Percentiles rank a stretch among this genome's conserved stretches.
phyloP scores from a whole-genome alignment of 2,113 vertebrate genomes.

The Danionella cerebrum region DNA sequence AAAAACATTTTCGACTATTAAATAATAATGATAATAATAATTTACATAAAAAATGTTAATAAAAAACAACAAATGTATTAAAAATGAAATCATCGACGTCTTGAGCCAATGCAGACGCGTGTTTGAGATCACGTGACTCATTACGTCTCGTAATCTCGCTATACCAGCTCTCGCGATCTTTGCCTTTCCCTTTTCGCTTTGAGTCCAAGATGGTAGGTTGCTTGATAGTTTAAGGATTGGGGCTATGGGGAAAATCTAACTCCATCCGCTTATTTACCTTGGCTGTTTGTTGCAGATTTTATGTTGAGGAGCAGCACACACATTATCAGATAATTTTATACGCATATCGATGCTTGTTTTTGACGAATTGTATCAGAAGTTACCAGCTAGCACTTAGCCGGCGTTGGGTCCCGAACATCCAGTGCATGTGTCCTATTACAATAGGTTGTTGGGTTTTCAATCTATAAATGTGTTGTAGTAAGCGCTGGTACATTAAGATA shows the following conservation, averaged over 20 bases:
- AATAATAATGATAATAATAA: no score
- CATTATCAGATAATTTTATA: neutral
- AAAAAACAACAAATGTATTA: no score
- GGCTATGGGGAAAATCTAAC: conserved; percentile 44
- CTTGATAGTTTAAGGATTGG: neutral
- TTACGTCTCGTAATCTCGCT: conserved; percentile 36
- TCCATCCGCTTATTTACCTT: conserved; percentile 49
- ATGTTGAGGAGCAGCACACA: neutral
- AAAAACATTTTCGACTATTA: no score
- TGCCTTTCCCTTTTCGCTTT: conserved; percentile 69
- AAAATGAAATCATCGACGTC: no score
- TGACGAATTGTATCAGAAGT: no score
- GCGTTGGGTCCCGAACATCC: no score
- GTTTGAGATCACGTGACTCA: conserved; percentile 22
- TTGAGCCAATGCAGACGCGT: conserved; percentile 3
- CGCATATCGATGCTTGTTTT: neutral
- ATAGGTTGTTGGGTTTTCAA: no score
- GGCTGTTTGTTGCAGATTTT: neutral
- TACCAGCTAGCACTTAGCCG: no score
- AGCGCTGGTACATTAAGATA: no score
- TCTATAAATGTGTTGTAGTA: no score
- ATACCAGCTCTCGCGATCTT: conserved; percentile 66
- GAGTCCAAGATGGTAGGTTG: conserved; percentile 73
- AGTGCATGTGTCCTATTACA: no score
- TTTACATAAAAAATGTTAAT: no score